phyloP scores from a whole-genome alignment of 2,888 invertebrate genomes.

The Drosophila affinis region DNA sequence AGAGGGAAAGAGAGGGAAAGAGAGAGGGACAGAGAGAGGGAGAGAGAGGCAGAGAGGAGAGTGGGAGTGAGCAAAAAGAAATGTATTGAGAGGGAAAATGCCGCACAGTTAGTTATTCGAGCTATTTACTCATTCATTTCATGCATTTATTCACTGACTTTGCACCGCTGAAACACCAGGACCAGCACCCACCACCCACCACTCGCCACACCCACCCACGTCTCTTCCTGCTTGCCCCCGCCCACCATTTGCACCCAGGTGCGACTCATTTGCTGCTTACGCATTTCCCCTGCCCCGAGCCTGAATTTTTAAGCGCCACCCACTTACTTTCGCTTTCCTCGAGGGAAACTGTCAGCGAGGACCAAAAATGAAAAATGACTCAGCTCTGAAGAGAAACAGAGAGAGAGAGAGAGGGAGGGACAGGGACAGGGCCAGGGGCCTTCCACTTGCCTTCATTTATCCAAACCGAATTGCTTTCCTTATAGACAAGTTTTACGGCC shows the following conservation, averaged over 20 bases:
- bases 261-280: slow-evolving; percentile 64
- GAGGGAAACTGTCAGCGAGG: slow-evolving; percentile 61
- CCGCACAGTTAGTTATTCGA: slow-evolving; percentile 71
- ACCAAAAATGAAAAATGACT: slow-evolving; percentile 62
- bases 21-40: too few species aligned
- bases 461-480: slow-evolving; percentile 59
- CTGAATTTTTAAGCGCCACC: slow-evolving; percentile 61
- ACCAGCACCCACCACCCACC: too few species aligned
- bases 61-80: not conserved
- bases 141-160: slow-evolving; percentile 71
- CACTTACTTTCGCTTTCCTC: slow-evolving; percentile 47
- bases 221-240: not conserved
- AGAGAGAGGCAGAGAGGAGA: too few species aligned
- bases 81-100: slow-evolving; percentile 48
- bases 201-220: not conserved
- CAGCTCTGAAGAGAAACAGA: not conserved
- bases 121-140: slow-evolving; percentile 78
- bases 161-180: not conserved
- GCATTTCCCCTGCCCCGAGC: slow-evolving; percentile 58
- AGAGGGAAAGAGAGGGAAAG: too few species aligned
- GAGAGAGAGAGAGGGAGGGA: not conserved
- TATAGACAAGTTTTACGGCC: slow-evolving; percentile 40
- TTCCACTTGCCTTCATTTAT: slow-evolving; percentile 14
- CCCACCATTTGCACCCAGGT: slow-evolving; percentile 46
- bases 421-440: slow-evolving; percentile 1